Base-by-base conservation (phyloP, 92 coral and sea anemone genomes). In the Siderastrea radians region DNA sequence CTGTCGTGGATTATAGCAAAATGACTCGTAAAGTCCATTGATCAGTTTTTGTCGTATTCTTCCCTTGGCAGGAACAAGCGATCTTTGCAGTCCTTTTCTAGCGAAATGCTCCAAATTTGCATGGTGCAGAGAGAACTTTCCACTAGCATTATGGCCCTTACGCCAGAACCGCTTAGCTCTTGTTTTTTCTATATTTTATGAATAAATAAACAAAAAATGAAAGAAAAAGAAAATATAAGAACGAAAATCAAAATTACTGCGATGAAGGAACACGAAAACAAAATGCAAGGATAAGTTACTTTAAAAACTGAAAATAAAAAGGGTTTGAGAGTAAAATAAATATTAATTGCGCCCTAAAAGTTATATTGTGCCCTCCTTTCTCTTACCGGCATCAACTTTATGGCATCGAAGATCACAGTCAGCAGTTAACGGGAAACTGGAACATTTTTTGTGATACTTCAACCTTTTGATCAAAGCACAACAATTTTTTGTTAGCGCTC, bases 391-490 rank as follows among this genome's bases (percentile, higher is more conserved):
- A 77, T 90, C 87, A 80, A 58, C 85, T 87, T 86, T 93, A 47
- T 61, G 77, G 55, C 84, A 72, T 77, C 85, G 90, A 48, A 75
- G 84, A 8, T 91, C 91, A 54, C 96, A 86, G 57, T 68, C 83
- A 14, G 83, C 80, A 6, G 80, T 55, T 10, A 83, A 75, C 5
- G 58, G 86, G 6, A 72, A 59, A 4, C 79, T 76, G 45, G 96
- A 97, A 73, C 99, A 97, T 58, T 94, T 92, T 86, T 93, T 90
- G 91, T 97, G 99, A 88, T 93, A 97, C 81, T 95, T 97, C 73
- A 87, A 92, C 84, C 99, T 97, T 58, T 60, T 72, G 63, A 88
- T 61, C 10, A 50, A 86, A 68, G 75, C 16, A 80, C 64, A 51
- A 26, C 7, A 51, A 16, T 16, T 68, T 44, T 58, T 58, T 5